Percentiles rank a stretch among this genome's conserved stretches.
phyloP scores from a whole-genome alignment of 2,888 invertebrate genomes.

The Pemphredon lugubris region DNA sequence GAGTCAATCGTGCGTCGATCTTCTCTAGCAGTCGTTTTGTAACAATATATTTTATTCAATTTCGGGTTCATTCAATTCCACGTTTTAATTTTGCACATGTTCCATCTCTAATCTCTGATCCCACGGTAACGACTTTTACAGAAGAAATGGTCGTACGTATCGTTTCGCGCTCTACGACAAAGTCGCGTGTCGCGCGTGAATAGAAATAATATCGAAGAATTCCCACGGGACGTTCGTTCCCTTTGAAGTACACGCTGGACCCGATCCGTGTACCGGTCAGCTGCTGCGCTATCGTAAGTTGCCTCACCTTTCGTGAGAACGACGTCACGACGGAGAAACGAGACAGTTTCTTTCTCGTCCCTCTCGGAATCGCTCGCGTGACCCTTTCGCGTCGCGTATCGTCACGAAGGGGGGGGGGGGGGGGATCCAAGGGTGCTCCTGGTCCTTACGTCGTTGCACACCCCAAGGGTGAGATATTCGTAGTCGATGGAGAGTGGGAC shows the following conservation, averaged over 20 bases:
- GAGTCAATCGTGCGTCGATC: no score
- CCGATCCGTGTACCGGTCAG: constrained; percentile 38
- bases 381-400: constrained; percentile 48
- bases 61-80: no score
- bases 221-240: constrained; percentile 31
- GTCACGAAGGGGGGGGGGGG: constrained; percentile 66
- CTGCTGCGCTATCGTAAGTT: constrained; percentile 38
- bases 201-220: constrained; percentile 28
- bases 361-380: constrained; percentile 47
- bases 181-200: constrained; percentile 22
- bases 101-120: no score
- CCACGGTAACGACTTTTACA: no score
- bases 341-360: neutral
- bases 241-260: constrained; percentile 41
- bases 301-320: constrained; percentile 61
- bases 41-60: no score
- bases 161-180: no score
- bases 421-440: constrained; percentile 19
- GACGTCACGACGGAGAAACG: constrained; percentile 49
- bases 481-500: constrained; percentile 69
- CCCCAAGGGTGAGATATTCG: constrained; percentile 70
- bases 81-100: no score
- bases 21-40: no score
- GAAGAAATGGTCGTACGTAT: no score
- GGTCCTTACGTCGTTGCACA: constrained; percentile 63